Evolutionary conservation across 2,888 invertebrate species (phyloP), one percentile per base, ranked within the genome.

Genomic region (Drosophila atroscutellata): DNA sequence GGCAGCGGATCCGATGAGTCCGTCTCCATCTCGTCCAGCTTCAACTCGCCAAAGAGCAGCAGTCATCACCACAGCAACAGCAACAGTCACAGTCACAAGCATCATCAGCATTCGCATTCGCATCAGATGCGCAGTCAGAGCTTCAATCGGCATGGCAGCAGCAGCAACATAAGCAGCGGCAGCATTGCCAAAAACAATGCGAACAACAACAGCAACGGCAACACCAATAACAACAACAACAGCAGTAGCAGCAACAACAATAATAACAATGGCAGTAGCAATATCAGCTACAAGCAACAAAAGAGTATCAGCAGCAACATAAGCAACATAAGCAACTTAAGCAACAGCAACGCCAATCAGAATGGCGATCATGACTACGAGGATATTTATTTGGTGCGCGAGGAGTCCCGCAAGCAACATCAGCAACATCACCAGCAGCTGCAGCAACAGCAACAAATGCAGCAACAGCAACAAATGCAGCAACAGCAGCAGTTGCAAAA

Each of bases 381-480:
- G 92, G 97, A 97, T 87, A 97, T 97, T 72, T 97, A 97, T 91
- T 91, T 96, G 92, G 95, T 96, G 58, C 94, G 95, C 60, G 95
- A 96, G 55, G 95, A 95, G 76, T 93, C 93, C 13, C 92, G 91
- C 24, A 92, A 92, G 75, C 86, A 91, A 47, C 86, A 85, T 36
- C 83, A 83, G 28, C 85, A 82, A 0, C 84, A 84, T 24, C 78
- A 83, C 0, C 68, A 59, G 0, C 75, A 72, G 9, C 77, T 72
- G 0, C 81, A 85, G 1, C 79, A 77, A 0, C 81, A 69, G 1
- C 77, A 20, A 1, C 39, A 39, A 39, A 39, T 39, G 39, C 39
- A 39, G 7, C 83, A 70, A 1, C 79, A 75, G 7, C 83, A 70
- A 18, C 81, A 66, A 3, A 79, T 71, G 57, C 81, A 91, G 50